Percentiles rank a stretch among this genome's conserved stretches.
These are phyloP conservation scores for Geotrupes spiniger DNA, from an alignment of 2,888 invertebrate species.

Conservation along the genomic window DNA sequence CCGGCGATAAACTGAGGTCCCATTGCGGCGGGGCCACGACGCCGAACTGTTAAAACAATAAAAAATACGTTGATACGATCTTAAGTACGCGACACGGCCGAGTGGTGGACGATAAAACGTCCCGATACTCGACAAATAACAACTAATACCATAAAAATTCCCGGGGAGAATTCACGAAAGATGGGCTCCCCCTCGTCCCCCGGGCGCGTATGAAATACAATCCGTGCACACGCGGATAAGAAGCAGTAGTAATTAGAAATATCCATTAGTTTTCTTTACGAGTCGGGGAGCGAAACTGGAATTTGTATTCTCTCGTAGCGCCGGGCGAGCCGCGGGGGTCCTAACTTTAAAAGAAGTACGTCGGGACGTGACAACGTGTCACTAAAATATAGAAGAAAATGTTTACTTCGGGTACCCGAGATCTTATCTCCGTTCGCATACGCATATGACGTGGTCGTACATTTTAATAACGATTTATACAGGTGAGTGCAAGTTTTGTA, in stretches of 20 bases:
- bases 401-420: slow-evolving; percentile 19
- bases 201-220: slow-evolving; percentile 10
- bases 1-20: slow-evolving; percentile 18
- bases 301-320: slow-evolving; percentile 41
- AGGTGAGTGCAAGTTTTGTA: no score
- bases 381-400: slow-evolving; percentile 45
- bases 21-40: slow-evolving; percentile 16
- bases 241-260: slow-evolving; percentile 44
- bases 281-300: slow-evolving; percentile 33
- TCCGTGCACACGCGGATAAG: slow-evolving; percentile 1
- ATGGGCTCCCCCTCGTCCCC: no score
- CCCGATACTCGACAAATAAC: neutral
- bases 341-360: slow-evolving; percentile 42
- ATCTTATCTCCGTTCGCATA: neutral
- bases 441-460: neutral
- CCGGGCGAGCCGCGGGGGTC: slow-evolving; percentile 38
- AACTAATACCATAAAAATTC: slow-evolving; percentile 27
- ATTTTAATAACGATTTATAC: slow-evolving; percentile 1
- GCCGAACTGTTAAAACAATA: slow-evolving; percentile 20
- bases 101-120: neutral
- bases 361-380: slow-evolving; percentile 45
- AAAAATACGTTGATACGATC: slow-evolving; percentile 20
- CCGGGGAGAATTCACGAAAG: slow-evolving; percentile 21
- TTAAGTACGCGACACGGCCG: slow-evolving; percentile 1
- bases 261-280: slow-evolving; percentile 41